Evolutionary conservation across 1,140 invertebrate species (phyloP), one percentile per base, ranked within the genome.

Genomic region (Eurosta solidaginis): DNA sequence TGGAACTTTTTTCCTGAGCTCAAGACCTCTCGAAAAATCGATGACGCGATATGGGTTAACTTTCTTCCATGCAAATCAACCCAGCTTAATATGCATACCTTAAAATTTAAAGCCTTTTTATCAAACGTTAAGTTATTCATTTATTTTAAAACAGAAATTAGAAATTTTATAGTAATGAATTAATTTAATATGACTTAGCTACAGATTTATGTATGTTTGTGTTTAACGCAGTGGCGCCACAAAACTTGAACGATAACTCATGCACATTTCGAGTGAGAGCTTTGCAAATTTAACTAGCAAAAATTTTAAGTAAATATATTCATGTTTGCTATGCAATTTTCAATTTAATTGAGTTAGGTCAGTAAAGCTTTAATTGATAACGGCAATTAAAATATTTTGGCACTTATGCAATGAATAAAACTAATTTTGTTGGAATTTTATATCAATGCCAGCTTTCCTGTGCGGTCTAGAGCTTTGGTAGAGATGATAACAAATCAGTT

Each of bases 371-470:
- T 68, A 68, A 40, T 68, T 68, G 59, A 68, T 68, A 68, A 68
- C 25, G 12, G 59, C 59, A 68, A 68, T 68, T 68, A 68, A 68
- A 68, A 68, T 68, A 68, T 40, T 68, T 40, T 40, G 17, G 59
- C 1, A 36, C 12, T 6, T 68, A 6, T n/a, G 59, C 59, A 68
- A 68, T 68, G 33, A n/a, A 9, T n/a, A 29, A 22, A 5, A 40
- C 3, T 52, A 17, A n/a, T n/a, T n/a, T n/a, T n/a, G 54, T 9
- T 1, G 27, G 27, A 3, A 59, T 33, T 59, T 59, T 59, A 12
- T 3, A 54, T 3, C 2, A n/a, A n/a, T n/a, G n/a, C n/a, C n/a
- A n/a, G n/a, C n/a, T n/a, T n/a, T n/a, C n/a, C n/a, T n/a, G n/a
- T n/a, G n/a, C n/a, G n/a, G n/a, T n/a, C n/a, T n/a, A n/a, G n/a